Evolutionary conservation across 2,113 vertebrate species (phyloP), one percentile per base, ranked within the genome.

Genomic region (Pithys albifrons): DNA sequence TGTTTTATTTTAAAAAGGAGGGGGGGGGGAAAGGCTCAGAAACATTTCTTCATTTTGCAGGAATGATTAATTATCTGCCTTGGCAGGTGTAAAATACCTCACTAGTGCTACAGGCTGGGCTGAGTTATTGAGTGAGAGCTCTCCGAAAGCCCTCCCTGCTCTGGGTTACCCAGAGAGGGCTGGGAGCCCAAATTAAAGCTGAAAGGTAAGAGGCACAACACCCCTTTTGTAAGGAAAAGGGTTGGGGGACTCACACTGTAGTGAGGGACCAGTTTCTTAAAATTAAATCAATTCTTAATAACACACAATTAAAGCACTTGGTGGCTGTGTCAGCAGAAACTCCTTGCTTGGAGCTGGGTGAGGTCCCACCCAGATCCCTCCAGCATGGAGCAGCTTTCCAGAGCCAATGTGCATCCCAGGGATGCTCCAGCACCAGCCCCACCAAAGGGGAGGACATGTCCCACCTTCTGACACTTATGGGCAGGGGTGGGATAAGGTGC

Each of bases 121-220:
- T 97, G 97, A 97, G 81, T 97, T 97, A 97, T 93, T 49, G 93
- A 8, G 93, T 96, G 97, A 97, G 95, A 94, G 91, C 4, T 5
- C 61, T 86, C 85, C 19, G 49, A 80, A 80, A 51, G 79, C 88
- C 85, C 59, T 28, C 25, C 28, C 46, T 14, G 0, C 70, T 46
- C 70, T 16, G 14, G 51, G 31, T 78, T 18, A 72, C 59, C 46
- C 67, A 33, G 54, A 3, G 1, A 76, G 69, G 22, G 61, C 29
- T 33, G 28, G 43, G 5, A 72, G 39, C 72, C 20, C 51, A 73
- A 72, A 89, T 89, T 52, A 84, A 91, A 95, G 28, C 52, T 10
- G 46, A 73, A 72, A 80, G 29, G 62, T 20, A 77, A 62, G 79
- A 46, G 54, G 70, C 37, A 89, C 83, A 89, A 88, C 55, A 6